Conservation (phyloP, 2,888 invertebrate species). For the Drosophila kambysellisi region DNA sequence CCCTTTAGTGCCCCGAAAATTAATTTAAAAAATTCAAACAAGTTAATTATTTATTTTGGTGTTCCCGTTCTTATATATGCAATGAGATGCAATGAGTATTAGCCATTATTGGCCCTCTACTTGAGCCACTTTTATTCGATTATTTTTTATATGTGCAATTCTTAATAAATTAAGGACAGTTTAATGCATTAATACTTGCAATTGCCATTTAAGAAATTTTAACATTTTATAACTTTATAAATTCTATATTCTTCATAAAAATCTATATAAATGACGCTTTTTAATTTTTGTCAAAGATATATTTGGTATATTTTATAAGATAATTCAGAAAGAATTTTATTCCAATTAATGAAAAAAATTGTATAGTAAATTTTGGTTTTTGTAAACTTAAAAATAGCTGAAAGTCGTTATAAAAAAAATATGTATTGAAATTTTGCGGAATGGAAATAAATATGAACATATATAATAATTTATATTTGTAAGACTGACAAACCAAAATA, state of each 20-base stretch:
- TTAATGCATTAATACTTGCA: neutral
- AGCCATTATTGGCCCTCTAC: neutral
- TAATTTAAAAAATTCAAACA: neutral
- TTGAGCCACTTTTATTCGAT: too few relatives aligned
- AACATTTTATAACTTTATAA: neutral
- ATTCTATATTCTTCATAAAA: neutral
- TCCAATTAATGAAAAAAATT: neutral
- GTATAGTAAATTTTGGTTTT: too few relatives aligned
- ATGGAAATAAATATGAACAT: neutral
- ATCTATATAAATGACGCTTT: neutral
- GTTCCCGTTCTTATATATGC: neutral
- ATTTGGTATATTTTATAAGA: neutral
- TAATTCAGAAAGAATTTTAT: neutral
- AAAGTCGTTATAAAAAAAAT: neutral
- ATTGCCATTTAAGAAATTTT: neutral
- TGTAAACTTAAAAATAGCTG: neutral
- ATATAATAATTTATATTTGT: neutral
- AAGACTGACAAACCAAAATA: neutral
- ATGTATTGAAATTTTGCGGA: neutral
- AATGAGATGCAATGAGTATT: neutral
- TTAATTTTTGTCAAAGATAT: neutral
- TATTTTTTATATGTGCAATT: neutral
- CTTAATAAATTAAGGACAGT: neutral
- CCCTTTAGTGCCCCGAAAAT: neutral
- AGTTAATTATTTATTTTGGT: too few relatives aligned